Conservation (phyloP, 2,888 invertebrate species). For the Cataglyphis albicans region DNA sequence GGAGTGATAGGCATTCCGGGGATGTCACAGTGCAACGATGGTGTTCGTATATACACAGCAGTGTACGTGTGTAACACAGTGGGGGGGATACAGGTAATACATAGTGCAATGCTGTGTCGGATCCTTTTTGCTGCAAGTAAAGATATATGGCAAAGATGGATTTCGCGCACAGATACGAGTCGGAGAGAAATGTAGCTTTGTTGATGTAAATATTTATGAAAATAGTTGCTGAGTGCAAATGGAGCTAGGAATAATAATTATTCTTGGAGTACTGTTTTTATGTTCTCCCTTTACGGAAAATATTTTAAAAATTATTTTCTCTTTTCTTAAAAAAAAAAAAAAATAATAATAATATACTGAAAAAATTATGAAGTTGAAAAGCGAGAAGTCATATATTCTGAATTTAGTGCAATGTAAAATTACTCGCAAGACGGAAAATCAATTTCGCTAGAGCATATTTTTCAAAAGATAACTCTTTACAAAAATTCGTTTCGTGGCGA, state of each 20-base stretch:
- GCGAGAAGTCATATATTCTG: background rate
- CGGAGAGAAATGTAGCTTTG: background rate
- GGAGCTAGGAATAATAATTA: background rate
- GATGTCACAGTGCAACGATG: slow-evolving; percentile 35
- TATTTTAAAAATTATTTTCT: background rate
- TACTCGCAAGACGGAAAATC: slow-evolving; percentile 9
- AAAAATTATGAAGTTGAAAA: background rate
- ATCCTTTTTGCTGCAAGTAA: slow-evolving; percentile 35
- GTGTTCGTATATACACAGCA: slow-evolving; percentile 6
- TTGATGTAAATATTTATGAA: slow-evolving; percentile 15
- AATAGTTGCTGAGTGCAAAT: slow-evolving; percentile 3
- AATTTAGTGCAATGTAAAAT: background rate
- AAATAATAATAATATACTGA: background rate
- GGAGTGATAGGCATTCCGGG: slow-evolving; percentile 50
- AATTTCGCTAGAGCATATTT: slow-evolving; percentile 18
- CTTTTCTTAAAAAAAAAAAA: background rate
- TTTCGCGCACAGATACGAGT: slow-evolving; percentile 12
- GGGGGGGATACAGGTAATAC: slow-evolving; percentile 43
- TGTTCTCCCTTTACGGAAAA: background rate
- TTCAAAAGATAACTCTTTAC: slow-evolving; percentile 21
- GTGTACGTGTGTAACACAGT: background rate
- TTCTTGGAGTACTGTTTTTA: background rate
- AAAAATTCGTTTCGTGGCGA: slow-evolving; percentile 27
- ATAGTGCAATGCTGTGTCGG: slow-evolving; percentile 47
- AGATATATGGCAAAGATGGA: slow-evolving; percentile 48